Evolutionary conservation across 2,797 vertebrate species (phyloP), one percentile per base, ranked within the genome.

Genomic region (Momotus momota): DNA sequence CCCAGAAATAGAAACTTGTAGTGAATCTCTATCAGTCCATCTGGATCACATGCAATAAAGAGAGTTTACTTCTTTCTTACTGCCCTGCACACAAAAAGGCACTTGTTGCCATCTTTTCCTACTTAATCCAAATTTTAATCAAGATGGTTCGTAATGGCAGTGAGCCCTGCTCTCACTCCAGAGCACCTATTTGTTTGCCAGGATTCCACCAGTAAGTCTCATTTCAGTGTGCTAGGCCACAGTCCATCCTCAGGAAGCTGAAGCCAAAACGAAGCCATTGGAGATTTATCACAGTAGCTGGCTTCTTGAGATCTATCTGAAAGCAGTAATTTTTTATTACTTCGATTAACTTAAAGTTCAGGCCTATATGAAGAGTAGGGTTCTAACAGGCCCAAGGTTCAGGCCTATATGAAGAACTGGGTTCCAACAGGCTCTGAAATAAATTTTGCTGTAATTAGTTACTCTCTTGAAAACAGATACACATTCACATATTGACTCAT

Each of bases 101-200:
- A 70, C 48, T 81, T 87, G 70, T 73, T 52, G 74, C 43, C 60
- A n/a, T 60, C 51, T 85, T 90, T 88, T 88, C 55, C 71, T 79
- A 14, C 46, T 92, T 86, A 82, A 91, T 88, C 72, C 49, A 61
- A 90, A 85, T 23, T 82, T 80, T 90, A 93, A 85, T 92, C 73
- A 87, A 60, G 29, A 41, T 48, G 18, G 10, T 33, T 79, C 29
- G 6, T 71, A 85, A 65, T 0, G 0, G 49, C 48, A 83, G 48
- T 62, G 43, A 86, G 38, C 49, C 38, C 25, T 94, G 33, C 45
- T 40, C 64, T 86, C 45, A 55, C 54, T 49, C 49, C 61, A 55
- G 48, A 75, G 17, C n/a, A 65, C 26, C 41, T 72, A 35, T 38
- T 90, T 82, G 6, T 75, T 93, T 92, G 35, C 46, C 81, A 69